phyloP scores from a whole-genome alignment of 2,797 vertebrate species.

The Malurus leucopterus region DNA sequence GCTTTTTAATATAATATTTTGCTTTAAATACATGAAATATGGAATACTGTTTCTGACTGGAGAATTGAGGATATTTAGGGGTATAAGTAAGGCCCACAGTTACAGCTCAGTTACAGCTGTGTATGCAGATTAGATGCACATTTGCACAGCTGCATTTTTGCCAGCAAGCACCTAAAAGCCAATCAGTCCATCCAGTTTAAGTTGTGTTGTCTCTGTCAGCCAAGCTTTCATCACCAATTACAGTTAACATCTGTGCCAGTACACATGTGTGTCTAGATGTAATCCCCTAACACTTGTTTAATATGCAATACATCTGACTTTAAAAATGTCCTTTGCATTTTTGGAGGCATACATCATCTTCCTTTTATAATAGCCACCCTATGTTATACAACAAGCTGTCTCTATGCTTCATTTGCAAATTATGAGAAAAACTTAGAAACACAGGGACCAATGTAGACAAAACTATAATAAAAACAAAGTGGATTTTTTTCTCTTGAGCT shows the following conservation, averaged over 20 bases:
- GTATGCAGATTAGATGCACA: not conserved
- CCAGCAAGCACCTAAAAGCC: not conserved
- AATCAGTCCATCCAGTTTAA: not conserved
- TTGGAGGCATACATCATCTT: slow-evolving; percentile 2
- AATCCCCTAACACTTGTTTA: not conserved
- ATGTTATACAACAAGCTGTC: not conserved
- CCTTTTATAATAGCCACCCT: not conserved
- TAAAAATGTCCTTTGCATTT: not conserved
- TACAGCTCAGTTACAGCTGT: not conserved
- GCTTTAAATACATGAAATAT: not conserved
- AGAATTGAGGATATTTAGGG: not conserved
- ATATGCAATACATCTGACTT: not conserved
- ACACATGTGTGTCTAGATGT: not conserved
- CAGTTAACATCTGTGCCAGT: not conserved
- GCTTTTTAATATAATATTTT: not conserved
- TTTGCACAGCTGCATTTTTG: not conserved
- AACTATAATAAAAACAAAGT: not conserved
- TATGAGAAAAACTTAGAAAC: not conserved
- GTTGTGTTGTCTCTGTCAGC: not conserved
- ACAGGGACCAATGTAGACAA: not conserved
- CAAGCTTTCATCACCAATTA: slow-evolving; percentile 4
- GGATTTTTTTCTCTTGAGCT: not conserved
- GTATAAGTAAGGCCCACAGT: not conserved
- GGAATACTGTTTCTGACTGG: not conserved
- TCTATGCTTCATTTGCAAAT: not conserved